Conservation (phyloP, 2,113 vertebrate species). For the Phaethornis superciliosus region DNA sequence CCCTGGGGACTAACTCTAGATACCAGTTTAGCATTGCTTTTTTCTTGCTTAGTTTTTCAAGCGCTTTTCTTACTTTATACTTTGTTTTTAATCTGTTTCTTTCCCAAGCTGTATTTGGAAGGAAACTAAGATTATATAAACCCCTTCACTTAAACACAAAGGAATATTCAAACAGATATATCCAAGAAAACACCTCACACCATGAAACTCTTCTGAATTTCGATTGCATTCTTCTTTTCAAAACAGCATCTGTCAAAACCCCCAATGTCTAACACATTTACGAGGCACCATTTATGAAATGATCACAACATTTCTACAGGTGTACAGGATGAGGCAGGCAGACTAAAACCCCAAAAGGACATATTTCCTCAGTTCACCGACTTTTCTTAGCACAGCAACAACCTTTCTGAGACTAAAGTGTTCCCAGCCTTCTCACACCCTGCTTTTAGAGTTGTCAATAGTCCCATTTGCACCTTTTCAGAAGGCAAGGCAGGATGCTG, state of each 20-base stretch:
- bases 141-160: background rate
- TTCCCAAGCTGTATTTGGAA: background rate
- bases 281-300: background rate
- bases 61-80: conserved; percentile 4
- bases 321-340: background rate
- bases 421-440: background rate
- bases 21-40: background rate
- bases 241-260: background rate
- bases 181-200: background rate
- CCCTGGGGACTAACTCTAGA: background rate
- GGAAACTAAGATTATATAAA: background rate
- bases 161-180: background rate
- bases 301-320: background rate
- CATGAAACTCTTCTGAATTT: background rate
- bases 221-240: background rate
- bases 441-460: background rate
- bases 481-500: background rate
- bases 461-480: background rate
- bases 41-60: conserved; percentile 3
- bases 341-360: conserved; percentile 4
- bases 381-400: background rate
- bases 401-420: background rate
- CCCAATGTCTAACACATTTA: background rate
- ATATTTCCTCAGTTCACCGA: background rate
- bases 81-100: conserved; percentile 31